Evolutionary conservation across 2,888 invertebrate genomes (phyloP).

Genomic region (Ectemnius cavifrons): DNA sequence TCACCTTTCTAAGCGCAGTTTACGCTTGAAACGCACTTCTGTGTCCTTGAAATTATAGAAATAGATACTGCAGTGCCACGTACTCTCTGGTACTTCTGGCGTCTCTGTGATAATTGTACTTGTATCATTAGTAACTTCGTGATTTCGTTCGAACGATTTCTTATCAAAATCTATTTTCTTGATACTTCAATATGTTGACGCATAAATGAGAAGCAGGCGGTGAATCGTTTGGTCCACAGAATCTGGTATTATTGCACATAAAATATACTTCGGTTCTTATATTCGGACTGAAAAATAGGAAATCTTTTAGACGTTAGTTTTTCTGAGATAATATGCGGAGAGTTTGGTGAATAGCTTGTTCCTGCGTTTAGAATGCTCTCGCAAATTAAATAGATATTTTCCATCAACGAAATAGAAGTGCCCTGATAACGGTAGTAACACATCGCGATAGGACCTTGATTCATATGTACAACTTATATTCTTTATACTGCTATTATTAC

Average conservation of each 20-base stretch:
- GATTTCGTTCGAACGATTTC: neutral
- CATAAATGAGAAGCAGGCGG: constrained; percentile 30
- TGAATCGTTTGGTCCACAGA: constrained; percentile 50
- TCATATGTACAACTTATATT: constrained; percentile 51
- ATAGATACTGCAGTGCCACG: neutral
- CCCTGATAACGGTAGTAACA: constrained; percentile 54
- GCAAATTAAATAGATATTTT: constrained; percentile 21
- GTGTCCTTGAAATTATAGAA: too few species aligned
- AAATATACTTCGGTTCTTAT: constrained; percentile 25
- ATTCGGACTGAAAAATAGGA: constrained; percentile 44
- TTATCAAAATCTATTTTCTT: constrained; percentile 26
- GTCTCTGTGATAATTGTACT: neutral
- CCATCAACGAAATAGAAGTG: constrained; percentile 30
- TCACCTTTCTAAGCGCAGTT: constrained; percentile 12
- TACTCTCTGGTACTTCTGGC: neutral
- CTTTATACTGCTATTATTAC: constrained; percentile 33
- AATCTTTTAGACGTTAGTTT: constrained; percentile 26
- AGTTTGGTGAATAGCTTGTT: neutral
- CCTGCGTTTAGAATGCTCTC: constrained; percentile 16
- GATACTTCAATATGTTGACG: constrained; percentile 21
- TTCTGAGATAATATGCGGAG: neutral
- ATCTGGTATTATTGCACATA: constrained; percentile 39
- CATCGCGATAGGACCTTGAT: constrained; percentile 52
- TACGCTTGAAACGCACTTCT: neutral
- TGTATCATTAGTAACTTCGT: neutral